phyloP scores from a whole-genome alignment of 2,797 vertebrate species.

The Champsocephalus esox region DNA sequence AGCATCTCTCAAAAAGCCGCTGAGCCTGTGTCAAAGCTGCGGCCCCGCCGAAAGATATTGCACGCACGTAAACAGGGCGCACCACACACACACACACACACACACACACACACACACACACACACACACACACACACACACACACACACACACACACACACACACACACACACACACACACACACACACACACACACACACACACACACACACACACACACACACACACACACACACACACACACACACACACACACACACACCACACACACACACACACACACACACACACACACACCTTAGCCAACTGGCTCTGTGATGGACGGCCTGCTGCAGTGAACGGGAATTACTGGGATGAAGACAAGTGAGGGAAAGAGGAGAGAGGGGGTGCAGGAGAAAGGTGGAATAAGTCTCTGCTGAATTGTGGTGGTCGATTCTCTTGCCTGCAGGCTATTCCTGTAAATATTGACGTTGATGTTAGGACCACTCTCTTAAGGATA shows the following conservation, averaged over 20 bases:
- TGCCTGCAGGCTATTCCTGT: slow-evolving; percentile 81
- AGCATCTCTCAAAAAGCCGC: slow-evolving; percentile 74
- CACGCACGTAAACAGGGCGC: slow-evolving; percentile 7
- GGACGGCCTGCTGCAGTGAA: slow-evolving; percentile 50
- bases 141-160: too few relatives aligned
- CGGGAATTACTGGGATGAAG: slow-evolving; percentile 64
- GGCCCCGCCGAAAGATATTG: slow-evolving; percentile 40
- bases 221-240: too few relatives aligned
- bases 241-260: too few relatives aligned
- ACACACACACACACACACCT: too few relatives aligned
- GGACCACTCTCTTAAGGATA: slow-evolving; percentile 82
- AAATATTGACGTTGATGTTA: slow-evolving; percentile 85
- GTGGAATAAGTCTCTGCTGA: slow-evolving; percentile 71
- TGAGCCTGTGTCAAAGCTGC: slow-evolving; percentile 68
- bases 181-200: too few relatives aligned
- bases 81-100: slow-evolving; percentile 13
- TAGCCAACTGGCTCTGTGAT: slow-evolving; percentile 45
- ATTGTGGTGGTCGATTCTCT: slow-evolving; percentile 77
- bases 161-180: too few relatives aligned
- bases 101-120: too few relatives aligned
- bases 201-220: too few relatives aligned
- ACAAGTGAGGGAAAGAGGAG: slow-evolving; percentile 43
- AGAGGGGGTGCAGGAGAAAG: slow-evolving; percentile 54
- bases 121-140: too few relatives aligned
- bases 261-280: too few relatives aligned